Evolutionary conservation across 2,888 invertebrate species (phyloP).

Genomic region (Drosophila monieri): DNA sequence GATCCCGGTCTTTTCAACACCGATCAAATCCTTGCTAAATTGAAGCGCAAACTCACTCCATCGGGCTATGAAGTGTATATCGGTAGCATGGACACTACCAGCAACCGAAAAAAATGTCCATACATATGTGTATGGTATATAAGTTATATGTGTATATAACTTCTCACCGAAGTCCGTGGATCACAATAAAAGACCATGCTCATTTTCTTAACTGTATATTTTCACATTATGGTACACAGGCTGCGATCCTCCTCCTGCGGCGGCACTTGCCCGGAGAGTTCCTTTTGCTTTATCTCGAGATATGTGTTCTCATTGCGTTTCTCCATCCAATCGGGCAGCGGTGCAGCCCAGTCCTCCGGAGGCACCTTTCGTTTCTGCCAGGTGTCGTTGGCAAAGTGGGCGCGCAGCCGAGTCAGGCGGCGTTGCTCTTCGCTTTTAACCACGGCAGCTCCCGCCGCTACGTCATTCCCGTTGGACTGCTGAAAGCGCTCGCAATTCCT

Average conservation of each 20-base stretch:
- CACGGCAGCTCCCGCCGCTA: slow-evolving; percentile 87
- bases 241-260: slow-evolving; percentile 56
- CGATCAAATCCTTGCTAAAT: too few species aligned
- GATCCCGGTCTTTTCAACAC: too few species aligned
- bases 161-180: neutral
- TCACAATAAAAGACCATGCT: neutral
- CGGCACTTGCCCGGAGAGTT: slow-evolving; percentile 85
- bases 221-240: slow-evolving; percentile 79
- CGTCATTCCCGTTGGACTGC: slow-evolving; percentile 85
- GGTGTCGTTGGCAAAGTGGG: slow-evolving; percentile 89
- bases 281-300: slow-evolving; percentile 87
- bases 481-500: slow-evolving; percentile 90
- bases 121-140: too few species aligned
- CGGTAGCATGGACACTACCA: too few species aligned
- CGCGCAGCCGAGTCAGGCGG: slow-evolving; percentile 86
- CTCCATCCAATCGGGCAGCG: slow-evolving; percentile 90
- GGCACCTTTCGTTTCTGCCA: slow-evolving; percentile 91
- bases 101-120: too few species aligned
- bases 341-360: slow-evolving; percentile 92
- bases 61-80: neutral
- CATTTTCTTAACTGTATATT: slow-evolving; percentile 15
- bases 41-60: neutral
- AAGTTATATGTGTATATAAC: too few species aligned
- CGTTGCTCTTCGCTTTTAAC: slow-evolving; percentile 89
- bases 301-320: slow-evolving; percentile 88